Conservation (phyloP, 1,140 invertebrate genomes). For the Ceratosolen solmsi region DNA sequence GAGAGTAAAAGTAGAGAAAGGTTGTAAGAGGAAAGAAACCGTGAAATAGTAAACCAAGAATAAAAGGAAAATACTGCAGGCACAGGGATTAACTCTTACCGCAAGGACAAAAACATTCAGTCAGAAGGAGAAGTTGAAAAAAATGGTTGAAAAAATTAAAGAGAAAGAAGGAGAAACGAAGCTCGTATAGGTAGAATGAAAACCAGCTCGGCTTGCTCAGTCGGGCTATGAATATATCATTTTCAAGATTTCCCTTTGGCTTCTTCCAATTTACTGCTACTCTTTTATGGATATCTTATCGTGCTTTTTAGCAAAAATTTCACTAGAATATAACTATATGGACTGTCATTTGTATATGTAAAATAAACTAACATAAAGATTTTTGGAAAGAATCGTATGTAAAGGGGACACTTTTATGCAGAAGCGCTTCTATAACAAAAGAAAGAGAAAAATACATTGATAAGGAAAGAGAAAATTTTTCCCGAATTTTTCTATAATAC, state of each 20-base stretch:
- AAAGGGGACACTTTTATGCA: too few species aligned
- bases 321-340: too few species aligned
- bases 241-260: constrained; percentile 31
- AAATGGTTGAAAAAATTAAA: not conserved
- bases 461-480: too few species aligned
- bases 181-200: not conserved
- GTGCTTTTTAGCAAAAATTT: too few species aligned
- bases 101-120: constrained; percentile 37
- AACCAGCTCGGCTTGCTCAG: not conserved
- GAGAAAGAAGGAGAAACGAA: not conserved
- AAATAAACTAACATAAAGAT: too few species aligned
- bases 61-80: constrained; percentile 42
- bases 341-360: too few species aligned
- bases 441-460: too few species aligned
- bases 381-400: too few species aligned
- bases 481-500: too few species aligned
- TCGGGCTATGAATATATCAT: not conserved
- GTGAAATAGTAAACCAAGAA: not conserved
- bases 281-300: too few species aligned
- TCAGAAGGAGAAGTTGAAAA: not conserved
- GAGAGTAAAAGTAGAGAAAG: not conserved
- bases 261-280: not conserved
- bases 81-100: constrained; percentile 48
- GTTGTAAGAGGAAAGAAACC: not conserved
- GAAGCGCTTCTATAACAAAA: too few species aligned